A percentile compares a stretch with the other conserved stretches of the same genome.
Evolutionary conservation across 2,113 vertebrate genomes (phyloP).

Genomic region (Sinosuthora webbiana): DNA sequence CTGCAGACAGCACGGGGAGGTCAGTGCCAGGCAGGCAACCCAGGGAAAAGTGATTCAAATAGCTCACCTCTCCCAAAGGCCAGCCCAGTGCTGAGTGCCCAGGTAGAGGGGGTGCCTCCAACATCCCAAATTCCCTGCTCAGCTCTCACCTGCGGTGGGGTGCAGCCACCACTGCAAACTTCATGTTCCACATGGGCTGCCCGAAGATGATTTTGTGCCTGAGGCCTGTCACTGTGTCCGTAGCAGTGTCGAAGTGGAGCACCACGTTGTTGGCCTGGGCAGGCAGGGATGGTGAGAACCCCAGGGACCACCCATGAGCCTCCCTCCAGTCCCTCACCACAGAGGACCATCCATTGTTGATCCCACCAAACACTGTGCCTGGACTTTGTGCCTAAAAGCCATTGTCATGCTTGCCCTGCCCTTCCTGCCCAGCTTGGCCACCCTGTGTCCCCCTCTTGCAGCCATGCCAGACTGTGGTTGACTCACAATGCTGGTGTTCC

Average conservation of each 20-base stretch:
- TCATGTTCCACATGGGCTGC: slow-evolving; percentile 86
- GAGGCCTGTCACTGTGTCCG: slow-evolving; percentile 84
- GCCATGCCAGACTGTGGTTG: rapidly evolving
- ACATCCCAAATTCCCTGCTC: rapidly evolving
- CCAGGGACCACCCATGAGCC: rapidly evolving
- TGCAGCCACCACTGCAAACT: slow-evolving; percentile 83
- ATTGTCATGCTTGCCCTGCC: not conserved
- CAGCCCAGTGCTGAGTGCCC: not conserved
- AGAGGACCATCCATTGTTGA: not conserved
- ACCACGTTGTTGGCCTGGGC: slow-evolving; percentile 73
- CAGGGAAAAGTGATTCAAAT: not conserved
- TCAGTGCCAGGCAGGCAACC: rapidly evolving
- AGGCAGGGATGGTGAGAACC: not conserved
- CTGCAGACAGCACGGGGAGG: slow-evolving; percentile 27
- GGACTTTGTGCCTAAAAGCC: not conserved
- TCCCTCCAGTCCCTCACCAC: not conserved
- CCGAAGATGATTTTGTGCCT: slow-evolving; percentile 90
- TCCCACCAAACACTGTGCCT: not conserved
- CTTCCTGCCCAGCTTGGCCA: not conserved
- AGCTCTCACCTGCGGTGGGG: slow-evolving; percentile 83
- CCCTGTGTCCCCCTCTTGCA: not conserved
- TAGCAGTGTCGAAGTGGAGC: slow-evolving; percentile 79
- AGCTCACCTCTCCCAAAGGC: not conserved
- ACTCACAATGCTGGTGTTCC: slow-evolving; percentile 84
- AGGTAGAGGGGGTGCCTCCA: not conserved